Evolutionary conservation across 2,797 vertebrate species (phyloP).

Genomic region (Peromyscus eremicus): DNA sequence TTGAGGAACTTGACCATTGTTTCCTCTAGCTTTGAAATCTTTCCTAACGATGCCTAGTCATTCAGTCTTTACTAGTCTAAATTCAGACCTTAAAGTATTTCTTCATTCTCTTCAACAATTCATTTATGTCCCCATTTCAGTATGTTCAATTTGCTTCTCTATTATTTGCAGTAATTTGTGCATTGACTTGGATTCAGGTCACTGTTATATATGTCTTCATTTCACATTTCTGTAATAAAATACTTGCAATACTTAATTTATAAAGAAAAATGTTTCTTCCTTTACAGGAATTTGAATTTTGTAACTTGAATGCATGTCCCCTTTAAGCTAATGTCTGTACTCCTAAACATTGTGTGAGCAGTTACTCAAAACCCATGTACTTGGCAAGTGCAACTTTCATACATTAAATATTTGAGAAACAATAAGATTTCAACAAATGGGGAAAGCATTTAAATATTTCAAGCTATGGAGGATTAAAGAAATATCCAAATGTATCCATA

Average conservation of each 20-base stretch:
- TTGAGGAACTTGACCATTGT: neutral
- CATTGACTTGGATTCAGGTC: neutral
- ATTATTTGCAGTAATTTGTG: neutral
- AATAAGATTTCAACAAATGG: slow-evolving; percentile 32
- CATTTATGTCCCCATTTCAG: neutral
- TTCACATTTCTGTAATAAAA: neutral
- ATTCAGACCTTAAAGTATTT: neutral
- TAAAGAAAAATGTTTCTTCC: neutral
- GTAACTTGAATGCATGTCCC: neutral
- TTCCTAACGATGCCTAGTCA: neutral
- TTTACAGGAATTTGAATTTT: neutral
- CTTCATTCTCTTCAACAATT: neutral
- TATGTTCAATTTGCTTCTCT: neutral
- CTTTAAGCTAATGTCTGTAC: neutral
- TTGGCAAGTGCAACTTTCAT: neutral
- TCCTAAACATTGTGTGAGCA: neutral
- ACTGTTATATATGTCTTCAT: neutral
- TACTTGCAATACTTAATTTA: neutral
- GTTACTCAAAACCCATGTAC: neutral
- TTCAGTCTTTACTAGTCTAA: neutral
- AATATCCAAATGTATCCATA: neutral
- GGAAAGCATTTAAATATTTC: slow-evolving; percentile 11
- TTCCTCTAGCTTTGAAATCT: neutral
- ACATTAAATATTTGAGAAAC: slow-evolving; percentile 6
- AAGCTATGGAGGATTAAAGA: neutral